Percentiles rank a stretch among this genome's conserved stretches.
Conservation (phyloP, 2,113 vertebrate genomes). For the Neopipo cinnamomea region DNA sequence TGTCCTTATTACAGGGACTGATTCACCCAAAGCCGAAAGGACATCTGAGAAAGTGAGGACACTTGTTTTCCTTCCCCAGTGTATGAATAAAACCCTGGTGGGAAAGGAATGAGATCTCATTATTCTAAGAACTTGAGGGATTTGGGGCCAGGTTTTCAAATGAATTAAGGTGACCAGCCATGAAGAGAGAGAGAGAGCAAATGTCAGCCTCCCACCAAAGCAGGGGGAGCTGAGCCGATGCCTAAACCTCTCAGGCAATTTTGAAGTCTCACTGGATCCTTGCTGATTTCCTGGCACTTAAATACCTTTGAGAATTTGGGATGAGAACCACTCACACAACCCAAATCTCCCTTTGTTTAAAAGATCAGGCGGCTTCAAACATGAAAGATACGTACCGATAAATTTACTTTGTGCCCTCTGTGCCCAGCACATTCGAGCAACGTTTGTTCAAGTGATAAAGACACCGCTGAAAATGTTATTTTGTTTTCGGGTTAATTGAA, state of each 20-base stretch:
- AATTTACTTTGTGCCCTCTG: neutral
- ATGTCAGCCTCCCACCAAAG: neutral
- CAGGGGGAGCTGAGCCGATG: neutral
- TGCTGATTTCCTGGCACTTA: neutral
- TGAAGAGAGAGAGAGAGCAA: neutral
- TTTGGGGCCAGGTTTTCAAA: neutral
- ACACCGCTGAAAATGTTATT: neutral
- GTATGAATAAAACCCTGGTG: neutral
- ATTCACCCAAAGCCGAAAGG: neutral
- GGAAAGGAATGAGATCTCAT: neutral
- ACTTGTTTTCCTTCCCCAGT: neutral
- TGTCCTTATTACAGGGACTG: neutral
- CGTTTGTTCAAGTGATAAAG: neutral
- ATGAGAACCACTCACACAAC: neutral
- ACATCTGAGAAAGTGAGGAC: neutral
- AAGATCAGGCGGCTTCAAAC: neutral
- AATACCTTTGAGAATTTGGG: neutral
- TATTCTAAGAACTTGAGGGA: neutral
- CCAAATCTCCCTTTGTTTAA: neutral
- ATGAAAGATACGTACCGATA: neutral
- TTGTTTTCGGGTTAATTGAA: neutral
- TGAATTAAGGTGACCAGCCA: neutral
- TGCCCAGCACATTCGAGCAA: neutral
- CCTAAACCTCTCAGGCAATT: neutral
- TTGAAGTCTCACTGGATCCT: neutral